A percentile compares a stretch with the other conserved stretches of the same genome.
These are phyloP conservation scores for Microplitis deprimator DNA, from an alignment of 2,888 invertebrate species.

Conservation along the genomic window DNA sequence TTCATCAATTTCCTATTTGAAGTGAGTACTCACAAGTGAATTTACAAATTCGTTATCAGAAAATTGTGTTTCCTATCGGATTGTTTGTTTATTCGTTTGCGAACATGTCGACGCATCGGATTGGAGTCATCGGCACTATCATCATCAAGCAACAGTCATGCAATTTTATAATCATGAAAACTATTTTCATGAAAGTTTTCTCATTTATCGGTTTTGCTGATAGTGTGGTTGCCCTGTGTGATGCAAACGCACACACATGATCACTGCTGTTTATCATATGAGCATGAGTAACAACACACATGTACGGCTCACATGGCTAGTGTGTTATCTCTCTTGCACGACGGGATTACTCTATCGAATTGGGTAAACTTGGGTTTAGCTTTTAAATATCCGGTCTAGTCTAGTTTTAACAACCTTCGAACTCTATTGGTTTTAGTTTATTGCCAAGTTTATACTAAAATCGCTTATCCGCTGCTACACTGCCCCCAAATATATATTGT, in stretches of 20 bases:
- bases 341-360: slow-evolving; percentile 23
- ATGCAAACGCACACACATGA: neutral
- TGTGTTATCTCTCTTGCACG: slow-evolving; percentile 6
- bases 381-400: slow-evolving; percentile 64
- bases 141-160: slow-evolving; percentile 17
- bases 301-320: no score
- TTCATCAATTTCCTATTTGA: no score
- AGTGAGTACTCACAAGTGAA: neutral
- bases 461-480: slow-evolving; percentile 31
- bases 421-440: slow-evolving; percentile 48
- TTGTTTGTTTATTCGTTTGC: neutral
- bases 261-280: neutral
- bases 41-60: slow-evolving; percentile 28
- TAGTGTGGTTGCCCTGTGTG: slow-evolving; percentile 47
- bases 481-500: slow-evolving; percentile 60
- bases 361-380: slow-evolving; percentile 46
- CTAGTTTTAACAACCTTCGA: slow-evolving; percentile 62
- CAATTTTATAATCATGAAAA: slow-evolving; percentile 45
- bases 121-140: neutral
- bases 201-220: slow-evolving; percentile 59
- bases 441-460: slow-evolving; percentile 1
- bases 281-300: neutral
- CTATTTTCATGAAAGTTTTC: slow-evolving; percentile 57
- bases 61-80: slow-evolving; percentile 13
- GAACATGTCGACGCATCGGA: slow-evolving; percentile 1